These are phyloP conservation scores for Baccha elongata DNA, from an alignment of 2,888 invertebrate genomes.

Conservation along the genomic window DNA sequence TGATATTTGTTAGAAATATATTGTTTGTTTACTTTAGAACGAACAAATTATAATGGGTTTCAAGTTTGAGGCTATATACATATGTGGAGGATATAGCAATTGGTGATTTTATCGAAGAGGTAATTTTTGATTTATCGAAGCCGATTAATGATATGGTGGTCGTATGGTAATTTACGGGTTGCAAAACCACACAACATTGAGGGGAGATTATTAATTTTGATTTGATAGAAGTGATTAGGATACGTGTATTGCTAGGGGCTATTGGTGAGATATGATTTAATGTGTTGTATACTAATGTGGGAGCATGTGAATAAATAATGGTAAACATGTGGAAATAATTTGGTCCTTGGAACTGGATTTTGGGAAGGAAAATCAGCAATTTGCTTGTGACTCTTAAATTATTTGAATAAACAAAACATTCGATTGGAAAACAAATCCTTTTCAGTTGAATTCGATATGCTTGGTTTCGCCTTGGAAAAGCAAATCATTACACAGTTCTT, in stretches of 20 bases:
- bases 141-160: constrained; percentile 60
- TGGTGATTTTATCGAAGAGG: constrained; percentile 68
- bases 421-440: no score
- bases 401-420: no score
- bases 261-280: not conserved
- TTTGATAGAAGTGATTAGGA: constrained; percentile 54
- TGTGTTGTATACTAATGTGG: constrained; percentile 10
- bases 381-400: no score
- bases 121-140: constrained; percentile 72
- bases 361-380: not conserved
- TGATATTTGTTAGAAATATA: constrained; percentile 2
- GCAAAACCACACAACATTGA: constrained; percentile 41
- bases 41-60: constrained; percentile 9
- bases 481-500: no score
- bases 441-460: no score
- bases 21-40: constrained; percentile 58
- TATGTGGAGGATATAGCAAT: constrained; percentile 7
- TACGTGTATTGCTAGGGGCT: not conserved
- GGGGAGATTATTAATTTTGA: constrained; percentile 68
- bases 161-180: constrained; percentile 60
- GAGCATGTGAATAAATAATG: not conserved
- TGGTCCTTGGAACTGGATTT: constrained; percentile 1
- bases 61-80: constrained; percentile 36
- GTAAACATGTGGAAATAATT: constrained; percentile 14
- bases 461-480: no score